Evolutionary conservation across 2,888 invertebrate genomes (phyloP), one percentile per base, ranked within the genome.

Genomic region (Yponomeuta evonymella): DNA sequence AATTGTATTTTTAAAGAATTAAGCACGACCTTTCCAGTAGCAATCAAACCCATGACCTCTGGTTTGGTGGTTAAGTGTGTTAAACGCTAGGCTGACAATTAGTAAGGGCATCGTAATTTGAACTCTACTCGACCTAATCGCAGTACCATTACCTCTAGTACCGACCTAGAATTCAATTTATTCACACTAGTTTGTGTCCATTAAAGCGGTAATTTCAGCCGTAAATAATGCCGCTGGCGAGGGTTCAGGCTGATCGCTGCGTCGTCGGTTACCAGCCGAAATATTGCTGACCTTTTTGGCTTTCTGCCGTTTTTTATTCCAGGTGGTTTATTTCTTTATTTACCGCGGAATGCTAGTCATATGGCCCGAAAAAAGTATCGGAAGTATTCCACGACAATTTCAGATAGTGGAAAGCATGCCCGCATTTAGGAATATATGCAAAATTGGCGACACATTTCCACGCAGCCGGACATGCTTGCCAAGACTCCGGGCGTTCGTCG

Each of bases 181-280:
- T 67, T 43, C 67, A n/a, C 67, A 43, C 76, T 76, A 77, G 81
- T 78, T 77, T 75, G 75, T 76, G 77, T 79, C 78, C 76, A 82
- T 81, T 81, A 80, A 78, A 78, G 76, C 78, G 77, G 76, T 80
- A 81, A 81, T 81, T 81, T 80, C 43, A 74, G 70, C 76, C 72
- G 79, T 82, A 83, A 83, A 82, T 82, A 81, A 73, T 72, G 73
- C 73, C 69, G 71, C 75, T 58, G 65, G 74, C 74, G 74, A 76
- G 75, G 75, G 75, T 75, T 73, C 74, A 73, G 73, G 76, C 78
- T 81, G 80, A 81, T 79, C 80, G 65, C 65, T 11, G 33, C 33
- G 80, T 43, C 67, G 43, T 12, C 8, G 76, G 74, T 76, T 76
- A 77, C 74, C 72, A 75, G 78, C 71, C 51, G 51, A 58, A 58